Evolutionary conservation across 2,888 invertebrate genomes (phyloP).

Genomic region (Pristionchus mayeri): DNA sequence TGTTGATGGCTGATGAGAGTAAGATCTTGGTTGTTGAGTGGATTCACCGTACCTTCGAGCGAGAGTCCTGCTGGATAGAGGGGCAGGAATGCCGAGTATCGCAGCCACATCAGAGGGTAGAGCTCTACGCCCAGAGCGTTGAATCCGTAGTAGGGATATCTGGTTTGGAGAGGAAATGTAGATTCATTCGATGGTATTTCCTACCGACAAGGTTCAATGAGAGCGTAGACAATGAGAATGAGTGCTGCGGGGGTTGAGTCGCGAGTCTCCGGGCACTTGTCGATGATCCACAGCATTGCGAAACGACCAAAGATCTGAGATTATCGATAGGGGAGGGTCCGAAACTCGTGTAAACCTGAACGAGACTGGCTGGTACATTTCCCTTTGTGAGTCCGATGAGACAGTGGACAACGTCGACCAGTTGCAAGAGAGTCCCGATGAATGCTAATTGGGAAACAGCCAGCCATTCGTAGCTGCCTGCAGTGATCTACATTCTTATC

Average conservation of each 20-base stretch:
- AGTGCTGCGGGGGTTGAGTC: background rate
- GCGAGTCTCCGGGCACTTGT: conserved; percentile 2
- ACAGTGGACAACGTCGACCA: conserved; percentile 44
- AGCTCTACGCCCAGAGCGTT: conserved; percentile 86
- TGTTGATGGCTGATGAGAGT: conserved; percentile 76
- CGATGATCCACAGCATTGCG: background rate
- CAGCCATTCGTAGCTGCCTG: conserved; percentile 43
- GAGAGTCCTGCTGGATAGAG: conserved; percentile 91
- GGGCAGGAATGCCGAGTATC: conserved; percentile 94
- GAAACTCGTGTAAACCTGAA: conserved; percentile 1
- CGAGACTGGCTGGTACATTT: conserved; percentile 24
- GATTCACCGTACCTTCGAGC: conserved; percentile 87
- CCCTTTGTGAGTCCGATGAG: conserved; percentile 45
- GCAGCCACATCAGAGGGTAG: conserved; percentile 88
- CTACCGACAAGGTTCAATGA: conserved; percentile 43
- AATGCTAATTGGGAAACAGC: background rate
- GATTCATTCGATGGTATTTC: background rate
- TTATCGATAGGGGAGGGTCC: background rate
- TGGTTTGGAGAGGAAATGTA: conserved; percentile 75
- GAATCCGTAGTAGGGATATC: conserved; percentile 93
- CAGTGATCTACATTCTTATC: background rate
- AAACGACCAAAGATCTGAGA: conserved; percentile 38
- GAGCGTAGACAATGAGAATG: conserved; percentile 32
- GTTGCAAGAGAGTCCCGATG: conserved; percentile 26
- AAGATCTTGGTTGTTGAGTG: background rate